Conservation (phyloP, 2,888 invertebrate genomes). For the Ochropacha duplaris region DNA sequence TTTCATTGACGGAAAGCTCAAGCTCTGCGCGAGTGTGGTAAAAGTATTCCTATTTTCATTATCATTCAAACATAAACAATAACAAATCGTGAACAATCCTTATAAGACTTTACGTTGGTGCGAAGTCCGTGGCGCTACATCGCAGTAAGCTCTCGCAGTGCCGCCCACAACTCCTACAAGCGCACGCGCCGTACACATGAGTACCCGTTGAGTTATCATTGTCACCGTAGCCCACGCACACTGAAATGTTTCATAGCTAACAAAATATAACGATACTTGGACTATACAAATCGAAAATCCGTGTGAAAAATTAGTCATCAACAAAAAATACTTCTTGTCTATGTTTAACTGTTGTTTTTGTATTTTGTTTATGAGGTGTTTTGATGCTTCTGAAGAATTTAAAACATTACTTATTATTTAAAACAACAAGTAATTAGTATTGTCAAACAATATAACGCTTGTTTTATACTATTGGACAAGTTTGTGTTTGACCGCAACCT, state of each 20-base stretch:
- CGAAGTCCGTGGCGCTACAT: slow-evolving; percentile 29
- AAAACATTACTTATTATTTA: no score
- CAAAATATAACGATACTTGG: slow-evolving; percentile 2
- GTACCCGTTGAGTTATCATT: slow-evolving; percentile 69
- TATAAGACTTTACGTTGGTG: slow-evolving; percentile 31
- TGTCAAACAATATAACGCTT: no score
- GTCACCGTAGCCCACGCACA: slow-evolving; percentile 64
- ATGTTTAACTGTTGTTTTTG: not conserved
- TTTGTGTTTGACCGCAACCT: no score
- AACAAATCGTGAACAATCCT: slow-evolving; percentile 11
- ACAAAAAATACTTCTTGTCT: not conserved
- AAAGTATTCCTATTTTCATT: no score
- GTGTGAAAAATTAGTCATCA: not conserved
- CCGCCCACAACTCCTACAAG: slow-evolving; percentile 40
- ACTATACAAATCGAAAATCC: not conserved
- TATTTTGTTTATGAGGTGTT: not conserved
- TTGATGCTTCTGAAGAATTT: not conserved
- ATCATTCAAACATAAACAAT: not conserved
- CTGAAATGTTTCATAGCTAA: slow-evolving; percentile 3
- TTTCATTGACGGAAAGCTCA: no score
- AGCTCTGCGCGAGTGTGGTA: no score
- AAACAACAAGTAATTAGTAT: no score
- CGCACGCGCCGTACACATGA: slow-evolving; percentile 36
- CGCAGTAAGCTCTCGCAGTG: slow-evolving; percentile 28
- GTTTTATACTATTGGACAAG: not conserved